Conservation (phyloP, 1,140 invertebrate species). For the Caenorhabditis remanei region DNA sequence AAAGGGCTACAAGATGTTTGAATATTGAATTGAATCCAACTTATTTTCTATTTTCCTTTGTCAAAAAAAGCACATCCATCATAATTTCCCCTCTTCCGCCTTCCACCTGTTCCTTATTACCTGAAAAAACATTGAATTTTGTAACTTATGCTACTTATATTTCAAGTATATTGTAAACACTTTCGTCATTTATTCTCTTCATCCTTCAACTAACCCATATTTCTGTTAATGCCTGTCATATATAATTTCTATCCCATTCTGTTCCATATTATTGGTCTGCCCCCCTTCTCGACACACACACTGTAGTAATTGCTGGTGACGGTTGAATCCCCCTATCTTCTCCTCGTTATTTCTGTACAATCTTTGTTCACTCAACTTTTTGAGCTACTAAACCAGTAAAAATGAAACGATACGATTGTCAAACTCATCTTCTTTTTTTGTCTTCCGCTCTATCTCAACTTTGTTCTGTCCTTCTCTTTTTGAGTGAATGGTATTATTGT, state of each 20-base stretch:
- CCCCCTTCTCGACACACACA: not conserved
- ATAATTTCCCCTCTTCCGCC: not conserved
- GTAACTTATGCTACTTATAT: constrained; percentile 23
- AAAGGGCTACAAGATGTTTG: not conserved
- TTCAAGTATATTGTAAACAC: not conserved
- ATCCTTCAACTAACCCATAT: too few species aligned
- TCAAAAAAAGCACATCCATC: too few species aligned
- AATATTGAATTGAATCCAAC: not conserved
- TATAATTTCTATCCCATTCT: too few species aligned
- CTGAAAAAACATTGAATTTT: not conserved
- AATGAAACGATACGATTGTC: constrained; percentile 9
- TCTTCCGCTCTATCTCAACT: too few species aligned
- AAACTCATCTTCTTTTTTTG: too few species aligned
- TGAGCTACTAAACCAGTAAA: not conserved
- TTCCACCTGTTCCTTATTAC: not conserved
- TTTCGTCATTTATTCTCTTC: too few species aligned
- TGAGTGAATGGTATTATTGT: constrained; percentile 38
- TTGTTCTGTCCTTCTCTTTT: too few species aligned
- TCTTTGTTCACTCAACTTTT: constrained; percentile 9
- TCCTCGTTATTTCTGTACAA: constrained; percentile 7
- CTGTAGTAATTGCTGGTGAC: constrained; percentile 40
- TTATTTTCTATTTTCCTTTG: too few species aligned
- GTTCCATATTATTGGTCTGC: too few species aligned
- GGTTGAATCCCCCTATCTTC: not conserved
- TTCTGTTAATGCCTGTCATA: too few species aligned